These are phyloP conservation scores for Typhlomys cinereus DNA, from an alignment of 2,113 vertebrate genomes.

Conservation along the genomic window DNA sequence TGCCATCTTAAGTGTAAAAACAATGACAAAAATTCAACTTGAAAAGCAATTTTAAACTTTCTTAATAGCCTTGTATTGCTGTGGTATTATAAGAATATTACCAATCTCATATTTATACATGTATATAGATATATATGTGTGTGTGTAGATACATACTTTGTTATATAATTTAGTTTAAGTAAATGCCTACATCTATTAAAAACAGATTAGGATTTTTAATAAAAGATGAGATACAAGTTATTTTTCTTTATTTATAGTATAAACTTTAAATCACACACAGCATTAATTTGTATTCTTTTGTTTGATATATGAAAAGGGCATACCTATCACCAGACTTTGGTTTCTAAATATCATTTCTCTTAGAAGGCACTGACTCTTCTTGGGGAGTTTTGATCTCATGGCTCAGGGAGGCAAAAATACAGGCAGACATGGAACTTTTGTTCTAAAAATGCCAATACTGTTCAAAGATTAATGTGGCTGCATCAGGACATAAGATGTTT, in stretches of 20 bases:
- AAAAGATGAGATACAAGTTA: slow-evolving; percentile 17
- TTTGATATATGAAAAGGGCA: slow-evolving; percentile 1
- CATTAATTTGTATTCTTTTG: slow-evolving; percentile 26
- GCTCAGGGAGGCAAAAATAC: slow-evolving; percentile 6
- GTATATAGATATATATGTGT: neutral
- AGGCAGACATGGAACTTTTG: neutral
- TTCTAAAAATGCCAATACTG: neutral
- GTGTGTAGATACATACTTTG: too few relatives aligned
- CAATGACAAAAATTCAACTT: slow-evolving; percentile 27
- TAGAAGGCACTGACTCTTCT: slow-evolving; percentile 9
- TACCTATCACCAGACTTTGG: neutral
- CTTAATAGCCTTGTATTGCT: slow-evolving; percentile 2
- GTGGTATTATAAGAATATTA: slow-evolving; percentile 33
- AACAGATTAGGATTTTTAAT: slow-evolving; percentile 26
- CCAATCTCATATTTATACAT: neutral
- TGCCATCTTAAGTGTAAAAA: slow-evolving; percentile 27
- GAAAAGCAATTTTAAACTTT: slow-evolving; percentile 1
- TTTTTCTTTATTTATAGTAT: slow-evolving; percentile 33
- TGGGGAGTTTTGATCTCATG: neutral
- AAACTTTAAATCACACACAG: slow-evolving; percentile 47
- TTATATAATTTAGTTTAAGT: too few relatives aligned
- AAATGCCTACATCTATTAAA: slow-evolving; percentile 4
- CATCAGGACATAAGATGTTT: neutral
- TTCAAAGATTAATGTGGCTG: slow-evolving; percentile 35
- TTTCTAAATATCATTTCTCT: slow-evolving; percentile 40